These are phyloP conservation scores for Callimorpha dominula DNA, from an alignment of 2,888 invertebrate species.

Conservation along the genomic window DNA sequence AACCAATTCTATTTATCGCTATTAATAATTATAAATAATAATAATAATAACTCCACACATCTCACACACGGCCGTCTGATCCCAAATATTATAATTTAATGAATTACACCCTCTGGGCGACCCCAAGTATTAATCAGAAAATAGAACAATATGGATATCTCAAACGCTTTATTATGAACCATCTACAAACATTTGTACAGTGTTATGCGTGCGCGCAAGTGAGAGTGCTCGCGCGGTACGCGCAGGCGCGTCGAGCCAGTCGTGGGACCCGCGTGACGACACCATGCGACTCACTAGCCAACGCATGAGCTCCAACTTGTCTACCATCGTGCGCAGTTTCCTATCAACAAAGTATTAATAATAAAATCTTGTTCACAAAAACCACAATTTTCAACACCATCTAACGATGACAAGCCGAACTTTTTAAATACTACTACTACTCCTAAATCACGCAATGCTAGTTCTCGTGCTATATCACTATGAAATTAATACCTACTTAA, in stretches of 20 bases:
- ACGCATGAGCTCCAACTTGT: slow-evolving; percentile 69
- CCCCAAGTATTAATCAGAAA: not conserved
- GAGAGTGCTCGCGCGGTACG: slow-evolving; percentile 51
- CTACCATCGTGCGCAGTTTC: slow-evolving; percentile 57
- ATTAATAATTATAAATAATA: no score
- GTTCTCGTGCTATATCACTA: no score
- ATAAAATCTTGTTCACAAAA: not conserved
- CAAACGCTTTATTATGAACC: slow-evolving; percentile 2
- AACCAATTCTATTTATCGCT: no score
- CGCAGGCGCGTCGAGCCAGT: slow-evolving; percentile 67
- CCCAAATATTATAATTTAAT: no score
- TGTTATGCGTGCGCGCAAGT: slow-evolving; percentile 55
- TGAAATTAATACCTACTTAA: no score
- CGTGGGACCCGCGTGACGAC: slow-evolving; percentile 58
- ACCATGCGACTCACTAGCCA: slow-evolving; percentile 65
- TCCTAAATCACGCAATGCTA: no score
- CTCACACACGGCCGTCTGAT: no score
- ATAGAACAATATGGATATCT: not conserved
- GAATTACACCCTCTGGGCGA: no score
- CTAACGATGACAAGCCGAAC: not conserved
- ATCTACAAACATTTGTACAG: slow-evolving; percentile 23
- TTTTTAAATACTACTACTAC: not conserved
- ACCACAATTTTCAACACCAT: not conserved
- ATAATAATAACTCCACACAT: no score
- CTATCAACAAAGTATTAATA: slow-evolving; percentile 49